Evolutionary conservation across 2,113 vertebrate genomes (phyloP).

Genomic region (Cranoglanis bouderius): DNA sequence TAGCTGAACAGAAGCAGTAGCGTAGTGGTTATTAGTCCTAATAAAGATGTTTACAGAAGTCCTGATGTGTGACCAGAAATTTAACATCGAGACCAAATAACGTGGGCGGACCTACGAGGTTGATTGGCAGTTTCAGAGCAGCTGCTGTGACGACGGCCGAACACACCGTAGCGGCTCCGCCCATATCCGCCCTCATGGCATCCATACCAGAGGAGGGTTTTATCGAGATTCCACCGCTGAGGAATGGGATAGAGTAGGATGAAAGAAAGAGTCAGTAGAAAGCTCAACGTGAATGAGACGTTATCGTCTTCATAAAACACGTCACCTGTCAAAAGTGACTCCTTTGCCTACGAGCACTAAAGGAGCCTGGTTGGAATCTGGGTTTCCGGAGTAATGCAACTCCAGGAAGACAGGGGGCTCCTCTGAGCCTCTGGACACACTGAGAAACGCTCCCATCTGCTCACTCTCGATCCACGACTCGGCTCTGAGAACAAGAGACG

Average conservation of each 20-base stretch:
- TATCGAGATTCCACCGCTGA: conserved; percentile 96
- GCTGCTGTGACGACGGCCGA: conserved; percentile 89
- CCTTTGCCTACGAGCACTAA: conserved; percentile 94
- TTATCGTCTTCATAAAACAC: not conserved
- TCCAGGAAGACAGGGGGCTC: conserved; percentile 95
- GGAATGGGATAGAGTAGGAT: not conserved
- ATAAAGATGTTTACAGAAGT: no score
- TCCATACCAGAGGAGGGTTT: conserved; percentile 93
- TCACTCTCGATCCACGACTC: conserved; percentile 89
- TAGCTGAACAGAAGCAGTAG: not conserved
- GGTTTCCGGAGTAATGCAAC: conserved; percentile 85
- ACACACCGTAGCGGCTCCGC: conserved; percentile 91
- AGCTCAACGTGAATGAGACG: not conserved
- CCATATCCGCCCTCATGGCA: conserved; percentile 96
- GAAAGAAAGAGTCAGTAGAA: not conserved
- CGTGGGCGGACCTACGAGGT: conserved; percentile 82
- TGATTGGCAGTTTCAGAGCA: conserved; percentile 85
- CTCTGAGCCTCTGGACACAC: conserved; percentile 90
- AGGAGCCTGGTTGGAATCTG: conserved; percentile 70
- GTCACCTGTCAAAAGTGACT: conserved; percentile 94
- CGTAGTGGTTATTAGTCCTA: no score
- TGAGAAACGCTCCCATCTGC: conserved; percentile 92
- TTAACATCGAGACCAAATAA: not conserved
- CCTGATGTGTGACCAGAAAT: not conserved
- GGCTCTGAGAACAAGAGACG: conserved; percentile 64